phyloP scores from a whole-genome alignment of 2,113 vertebrate genomes.

The Leucosticte australis region DNA sequence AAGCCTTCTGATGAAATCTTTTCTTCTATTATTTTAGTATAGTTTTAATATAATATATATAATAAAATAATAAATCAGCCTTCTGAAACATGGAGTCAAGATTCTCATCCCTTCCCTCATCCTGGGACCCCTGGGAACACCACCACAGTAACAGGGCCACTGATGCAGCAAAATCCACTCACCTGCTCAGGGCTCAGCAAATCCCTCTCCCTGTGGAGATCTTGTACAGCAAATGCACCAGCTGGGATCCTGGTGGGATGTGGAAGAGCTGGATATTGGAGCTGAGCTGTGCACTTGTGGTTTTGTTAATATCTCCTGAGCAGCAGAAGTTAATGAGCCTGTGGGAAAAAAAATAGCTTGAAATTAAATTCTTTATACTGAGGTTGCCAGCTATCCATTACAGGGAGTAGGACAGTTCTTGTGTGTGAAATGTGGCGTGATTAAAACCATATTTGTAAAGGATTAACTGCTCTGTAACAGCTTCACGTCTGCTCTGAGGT shows the following conservation, averaged over 20 bases:
- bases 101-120: no score
- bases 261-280: not conserved
- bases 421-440: constrained; percentile 48
- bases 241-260: accelerated
- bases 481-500: constrained; percentile 36
- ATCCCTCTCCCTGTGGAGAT: not conserved
- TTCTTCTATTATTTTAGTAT: no score
- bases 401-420: constrained; percentile 47
- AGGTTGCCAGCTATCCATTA: constrained; percentile 20
- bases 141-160: accelerated
- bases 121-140: no score
- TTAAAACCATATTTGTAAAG: constrained; percentile 67
- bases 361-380: not conserved
- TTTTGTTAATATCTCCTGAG: not conserved
- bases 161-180: not conserved
- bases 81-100: no score
- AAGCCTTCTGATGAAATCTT: no score
- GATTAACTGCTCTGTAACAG: constrained; percentile 66
- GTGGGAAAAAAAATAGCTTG: not conserved
- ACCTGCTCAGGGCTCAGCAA: not conserved
- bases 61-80: no score
- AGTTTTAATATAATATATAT: no score
- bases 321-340: constrained; percentile 37
- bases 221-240: not conserved
- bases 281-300: not conserved